Evolutionary conservation across 2,113 vertebrate species (phyloP).

Genomic region (Dicerorhinus sumatrensis): DNA sequence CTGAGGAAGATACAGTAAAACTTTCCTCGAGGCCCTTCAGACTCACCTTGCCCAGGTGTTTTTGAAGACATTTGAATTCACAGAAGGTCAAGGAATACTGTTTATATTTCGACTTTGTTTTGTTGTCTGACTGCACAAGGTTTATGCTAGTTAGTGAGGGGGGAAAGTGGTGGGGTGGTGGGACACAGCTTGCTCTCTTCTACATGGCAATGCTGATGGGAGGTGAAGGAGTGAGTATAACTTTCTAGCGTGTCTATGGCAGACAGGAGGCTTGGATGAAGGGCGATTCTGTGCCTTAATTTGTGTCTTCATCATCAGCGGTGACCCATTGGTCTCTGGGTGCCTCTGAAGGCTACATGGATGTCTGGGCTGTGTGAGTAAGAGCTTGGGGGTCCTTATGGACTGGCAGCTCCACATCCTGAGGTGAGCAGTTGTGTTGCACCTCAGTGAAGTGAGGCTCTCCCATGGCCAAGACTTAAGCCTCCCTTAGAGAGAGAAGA

Average conservation of each 20-base stretch:
- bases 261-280: not conserved
- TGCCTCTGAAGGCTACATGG: not conserved
- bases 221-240: not conserved
- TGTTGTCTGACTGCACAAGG: not conserved
- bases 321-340: not conserved
- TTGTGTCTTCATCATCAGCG: not conserved
- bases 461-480: not conserved
- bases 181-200: not conserved
- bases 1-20: not conserved
- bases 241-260: not conserved
- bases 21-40: not conserved
- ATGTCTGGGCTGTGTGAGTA: not conserved
- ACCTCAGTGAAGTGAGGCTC: not conserved
- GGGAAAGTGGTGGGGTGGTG: too few relatives aligned
- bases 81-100: not conserved
- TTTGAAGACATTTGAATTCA: not conserved
- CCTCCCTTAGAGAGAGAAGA: not conserved
- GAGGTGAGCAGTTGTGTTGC: not conserved
- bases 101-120: not conserved
- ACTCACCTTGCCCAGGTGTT: not conserved
- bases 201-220: not conserved
- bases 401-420: rapidly evolving
- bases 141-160: not conserved
- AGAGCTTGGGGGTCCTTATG: not conserved
- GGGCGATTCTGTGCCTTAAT: not conserved